phyloP scores from a whole-genome alignment of 2,797 vertebrate genomes.

The Xiphorhynchus erythropygius region DNA sequence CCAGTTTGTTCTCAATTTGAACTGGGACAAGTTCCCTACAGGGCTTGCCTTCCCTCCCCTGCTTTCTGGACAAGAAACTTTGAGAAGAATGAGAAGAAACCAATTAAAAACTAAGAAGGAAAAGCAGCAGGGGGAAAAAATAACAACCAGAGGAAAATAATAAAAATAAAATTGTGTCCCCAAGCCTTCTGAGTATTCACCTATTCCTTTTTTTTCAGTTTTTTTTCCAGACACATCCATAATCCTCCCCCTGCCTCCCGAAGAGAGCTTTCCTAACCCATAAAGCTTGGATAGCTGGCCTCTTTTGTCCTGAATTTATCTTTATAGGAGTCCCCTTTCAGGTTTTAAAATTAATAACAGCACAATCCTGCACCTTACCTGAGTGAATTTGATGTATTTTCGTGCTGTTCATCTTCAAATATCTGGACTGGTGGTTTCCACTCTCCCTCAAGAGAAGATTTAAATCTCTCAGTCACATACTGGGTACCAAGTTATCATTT shows the following conservation, averaged over 20 bases:
- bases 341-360: constrained; percentile 38
- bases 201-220: not conserved
- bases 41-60: not conserved
- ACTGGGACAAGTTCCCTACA: rapidly evolving
- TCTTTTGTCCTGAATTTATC: constrained; percentile 40
- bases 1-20: rapidly evolving
- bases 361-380: not conserved
- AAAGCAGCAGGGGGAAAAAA: not conserved
- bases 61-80: not conserved
- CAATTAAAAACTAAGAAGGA: not conserved
- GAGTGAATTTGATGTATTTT: constrained; percentile 6
- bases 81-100: not conserved
- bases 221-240: not conserved
- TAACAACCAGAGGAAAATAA: not conserved
- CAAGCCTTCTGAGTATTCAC: not conserved
- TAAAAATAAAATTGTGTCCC: not conserved
- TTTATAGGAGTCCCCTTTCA: not conserved
- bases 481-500: constrained; percentile 26
- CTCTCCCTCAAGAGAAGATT: constrained; percentile 1
- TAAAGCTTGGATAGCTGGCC: constrained; percentile 12
- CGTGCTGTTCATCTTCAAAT: constrained; percentile 23
- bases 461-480: constrained; percentile 33
- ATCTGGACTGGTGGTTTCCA: not conserved
- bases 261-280: constrained; percentile 7
- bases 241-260: not conserved